Evolutionary conservation across 2,797 vertebrate species (phyloP).

Genomic region (Alcedo quadribrachys): DNA sequence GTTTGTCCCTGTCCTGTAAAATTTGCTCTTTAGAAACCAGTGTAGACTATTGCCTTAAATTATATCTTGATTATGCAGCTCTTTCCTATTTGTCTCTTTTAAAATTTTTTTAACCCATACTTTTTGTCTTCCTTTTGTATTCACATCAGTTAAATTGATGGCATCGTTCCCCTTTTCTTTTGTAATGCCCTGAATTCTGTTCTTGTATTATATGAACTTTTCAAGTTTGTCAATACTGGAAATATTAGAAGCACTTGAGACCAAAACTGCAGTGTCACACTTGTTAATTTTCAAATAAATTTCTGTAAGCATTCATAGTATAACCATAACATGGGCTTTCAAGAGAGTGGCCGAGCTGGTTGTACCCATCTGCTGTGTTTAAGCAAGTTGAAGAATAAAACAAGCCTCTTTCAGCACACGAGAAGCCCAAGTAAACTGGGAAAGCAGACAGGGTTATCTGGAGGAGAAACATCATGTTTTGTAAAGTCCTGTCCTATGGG

Average conservation of each 20-base stretch:
- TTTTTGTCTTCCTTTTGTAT: background rate
- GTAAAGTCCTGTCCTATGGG: background rate
- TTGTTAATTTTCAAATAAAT: background rate
- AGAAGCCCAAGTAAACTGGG: background rate
- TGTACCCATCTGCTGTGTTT: background rate
- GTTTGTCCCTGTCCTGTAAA: background rate
- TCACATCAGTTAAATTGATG: background rate
- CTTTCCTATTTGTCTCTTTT: background rate
- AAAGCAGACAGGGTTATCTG: background rate
- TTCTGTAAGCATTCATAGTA: background rate
- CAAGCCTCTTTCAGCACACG: background rate
- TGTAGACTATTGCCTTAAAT: background rate
- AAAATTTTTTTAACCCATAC: background rate
- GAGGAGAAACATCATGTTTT: background rate
- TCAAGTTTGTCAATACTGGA: background rate
- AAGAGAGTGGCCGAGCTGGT: background rate
- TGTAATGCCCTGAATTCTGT: background rate
- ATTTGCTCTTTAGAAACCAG: background rate
- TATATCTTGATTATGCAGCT: background rate
- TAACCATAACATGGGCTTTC: background rate
- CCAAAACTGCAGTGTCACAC: background rate
- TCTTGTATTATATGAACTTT: background rate
- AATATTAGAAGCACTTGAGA: background rate
- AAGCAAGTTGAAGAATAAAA: background rate
- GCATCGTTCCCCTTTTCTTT: background rate